Conservation (phyloP, 2,113 vertebrate species). For the Cariama cristata region DNA sequence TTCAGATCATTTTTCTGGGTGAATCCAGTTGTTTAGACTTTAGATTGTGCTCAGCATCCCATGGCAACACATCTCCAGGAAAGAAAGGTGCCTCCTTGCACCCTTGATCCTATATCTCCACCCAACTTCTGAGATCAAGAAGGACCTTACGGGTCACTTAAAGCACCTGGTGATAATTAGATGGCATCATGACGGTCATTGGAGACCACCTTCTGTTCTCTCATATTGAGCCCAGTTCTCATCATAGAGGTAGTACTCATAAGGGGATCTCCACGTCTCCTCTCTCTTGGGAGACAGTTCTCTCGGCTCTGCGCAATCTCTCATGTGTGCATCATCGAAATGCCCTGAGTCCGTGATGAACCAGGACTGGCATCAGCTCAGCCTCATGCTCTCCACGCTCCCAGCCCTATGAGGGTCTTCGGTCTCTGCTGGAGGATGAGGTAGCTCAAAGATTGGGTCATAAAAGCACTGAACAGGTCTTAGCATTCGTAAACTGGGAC, state of each 20-base stretch:
- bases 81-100: background rate
- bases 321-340: background rate
- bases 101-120: background rate
- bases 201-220: background rate
- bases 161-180: background rate
- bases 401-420: background rate
- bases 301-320: background rate
- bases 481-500: background rate
- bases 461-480: background rate
- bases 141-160: background rate
- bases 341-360: rapidly evolving
- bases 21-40: background rate
- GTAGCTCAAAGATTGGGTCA: background rate
- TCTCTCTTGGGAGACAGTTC: background rate
- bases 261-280: rapidly evolving
- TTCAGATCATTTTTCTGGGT: background rate
- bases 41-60: background rate
- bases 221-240: background rate
- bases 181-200: background rate
- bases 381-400: rapidly evolving
- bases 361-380: background rate
- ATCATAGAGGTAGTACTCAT: rapidly evolving
- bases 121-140: background rate
- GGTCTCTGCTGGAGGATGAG: background rate
- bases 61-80: background rate